Percentiles rank a stretch among this genome's conserved stretches.
These are phyloP conservation scores for Heliconius congener DNA, from an alignment of 1,140 invertebrate species.

Conservation along the genomic window DNA sequence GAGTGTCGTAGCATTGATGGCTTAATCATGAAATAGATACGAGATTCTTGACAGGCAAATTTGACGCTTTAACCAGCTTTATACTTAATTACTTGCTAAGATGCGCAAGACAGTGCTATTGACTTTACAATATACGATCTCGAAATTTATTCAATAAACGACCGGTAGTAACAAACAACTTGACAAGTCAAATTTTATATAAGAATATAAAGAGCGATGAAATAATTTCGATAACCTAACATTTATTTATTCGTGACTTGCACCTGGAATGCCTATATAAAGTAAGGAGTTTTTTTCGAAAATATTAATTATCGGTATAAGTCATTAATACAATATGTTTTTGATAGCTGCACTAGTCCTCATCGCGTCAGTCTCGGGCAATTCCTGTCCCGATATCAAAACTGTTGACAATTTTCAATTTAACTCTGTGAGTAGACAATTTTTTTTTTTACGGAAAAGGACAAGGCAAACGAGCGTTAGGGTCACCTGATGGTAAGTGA, in stretches of 20 bases:
- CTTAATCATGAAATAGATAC: too few relatives aligned
- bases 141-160: background rate
- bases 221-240: background rate
- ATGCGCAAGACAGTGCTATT: too few relatives aligned
- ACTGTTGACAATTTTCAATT: conserved; percentile 59
- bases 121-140: too few relatives aligned
- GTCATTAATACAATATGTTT: conserved; percentile 4
- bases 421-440: conserved; percentile 54
- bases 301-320: background rate
- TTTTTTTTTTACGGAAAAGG: too few relatives aligned
- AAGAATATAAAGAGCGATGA: background rate
- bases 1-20: too few relatives aligned
- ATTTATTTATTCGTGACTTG: background rate
- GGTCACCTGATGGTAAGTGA: too few relatives aligned
- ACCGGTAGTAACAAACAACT: background rate
- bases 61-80: too few relatives aligned
- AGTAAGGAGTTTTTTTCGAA: background rate
- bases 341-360: background rate
- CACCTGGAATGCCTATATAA: background rate
- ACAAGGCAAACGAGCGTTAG: too few relatives aligned
- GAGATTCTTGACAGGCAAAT: too few relatives aligned
- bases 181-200: background rate
- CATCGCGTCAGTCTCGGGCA: conserved; percentile 29
- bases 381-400: conserved; percentile 52
- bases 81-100: too few relatives aligned